Base-by-base conservation (phyloP, 2,113 vertebrate genomes). In the Jacana jacana region DNA sequence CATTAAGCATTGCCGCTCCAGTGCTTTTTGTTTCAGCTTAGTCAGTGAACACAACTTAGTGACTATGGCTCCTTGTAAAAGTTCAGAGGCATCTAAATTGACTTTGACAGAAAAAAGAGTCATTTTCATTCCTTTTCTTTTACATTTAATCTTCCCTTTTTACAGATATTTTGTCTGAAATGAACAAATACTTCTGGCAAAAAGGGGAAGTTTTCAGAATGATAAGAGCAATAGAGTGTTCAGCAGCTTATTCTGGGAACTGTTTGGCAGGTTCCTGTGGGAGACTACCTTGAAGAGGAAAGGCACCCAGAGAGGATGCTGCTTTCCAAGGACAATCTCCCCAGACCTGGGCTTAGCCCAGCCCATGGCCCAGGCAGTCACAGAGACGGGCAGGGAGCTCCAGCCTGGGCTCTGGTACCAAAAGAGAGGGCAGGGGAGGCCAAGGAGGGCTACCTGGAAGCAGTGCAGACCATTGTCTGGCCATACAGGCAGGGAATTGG, bases 401-500 rank as follows among this genome's bases (percentile, higher is more conserved):
- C 39, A 48, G 27, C 19, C 35, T 72, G 49, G 31, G 54, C 37
- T 73, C 37, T 6, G 4, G 6, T 3, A 4, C 27, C 66, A 35
- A 71, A 90, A 44, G 7, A 40, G 23, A 81, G 44, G 15, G 19
- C 35, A 77, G 30, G 57, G 14, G 3, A 81, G 8, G 15, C 10
- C 24, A 81, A 75, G 42, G 31, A 79, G 25, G 7, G 24, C 40
- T 78, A 18, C 12, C 18, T 24, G 14, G 81, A 10, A 81, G 18
- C 46, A 40, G 24, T 15, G 9, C 40, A 84, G 64, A n/a, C 11
- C 0, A 0, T 11, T 69, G 39, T 51, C 24, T 5, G 0, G 11
- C 58, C 12, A 11, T 17, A 25, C 7, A 70, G 28, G 7, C 42
- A 58, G n/a, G 28, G 19, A 64, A 89, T 40, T 37, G 49, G 8